phyloP scores from a whole-genome alignment of 2,113 vertebrate genomes.

The Pseudopipra pipra region DNA sequence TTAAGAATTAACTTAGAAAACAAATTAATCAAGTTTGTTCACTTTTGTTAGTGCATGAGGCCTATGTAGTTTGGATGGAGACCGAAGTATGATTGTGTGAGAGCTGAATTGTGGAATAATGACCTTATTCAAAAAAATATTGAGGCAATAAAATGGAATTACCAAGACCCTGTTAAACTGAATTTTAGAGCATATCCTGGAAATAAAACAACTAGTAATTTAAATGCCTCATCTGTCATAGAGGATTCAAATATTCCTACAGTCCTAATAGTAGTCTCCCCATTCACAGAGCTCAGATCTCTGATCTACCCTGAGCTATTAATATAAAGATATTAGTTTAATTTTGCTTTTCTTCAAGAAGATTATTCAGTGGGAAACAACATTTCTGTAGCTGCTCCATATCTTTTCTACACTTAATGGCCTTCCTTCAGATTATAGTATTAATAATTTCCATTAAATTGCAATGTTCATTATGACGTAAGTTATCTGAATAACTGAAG shows the following conservation, averaged over 20 bases:
- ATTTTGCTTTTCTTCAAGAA: conserved; percentile 15
- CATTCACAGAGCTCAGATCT: not conserved
- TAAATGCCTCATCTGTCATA: not conserved
- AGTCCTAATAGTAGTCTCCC: not conserved
- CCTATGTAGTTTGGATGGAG: fast-evolving
- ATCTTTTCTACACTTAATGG: not conserved
- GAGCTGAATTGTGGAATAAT: not conserved
- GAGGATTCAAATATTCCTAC: not conserved
- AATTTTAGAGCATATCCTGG: not conserved
- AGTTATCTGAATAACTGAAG: not conserved
- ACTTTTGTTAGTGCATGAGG: not conserved
- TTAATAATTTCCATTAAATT: not conserved
- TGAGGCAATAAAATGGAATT: not conserved
- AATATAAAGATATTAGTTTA: not conserved
- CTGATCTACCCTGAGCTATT: not conserved
- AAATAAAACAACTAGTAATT: not conserved
- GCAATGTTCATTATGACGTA: not conserved
- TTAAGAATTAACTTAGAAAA: not conserved
- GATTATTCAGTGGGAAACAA: conserved; percentile 1
- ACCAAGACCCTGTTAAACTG: not conserved
- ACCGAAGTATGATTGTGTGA: not conserved
- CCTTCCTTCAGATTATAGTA: not conserved
- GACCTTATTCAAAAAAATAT: not conserved
- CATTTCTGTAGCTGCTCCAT: not conserved
- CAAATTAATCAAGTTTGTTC: not conserved